Base-by-base conservation (phyloP, 2,113 vertebrate species). In the Sardina pilchardus region DNA sequence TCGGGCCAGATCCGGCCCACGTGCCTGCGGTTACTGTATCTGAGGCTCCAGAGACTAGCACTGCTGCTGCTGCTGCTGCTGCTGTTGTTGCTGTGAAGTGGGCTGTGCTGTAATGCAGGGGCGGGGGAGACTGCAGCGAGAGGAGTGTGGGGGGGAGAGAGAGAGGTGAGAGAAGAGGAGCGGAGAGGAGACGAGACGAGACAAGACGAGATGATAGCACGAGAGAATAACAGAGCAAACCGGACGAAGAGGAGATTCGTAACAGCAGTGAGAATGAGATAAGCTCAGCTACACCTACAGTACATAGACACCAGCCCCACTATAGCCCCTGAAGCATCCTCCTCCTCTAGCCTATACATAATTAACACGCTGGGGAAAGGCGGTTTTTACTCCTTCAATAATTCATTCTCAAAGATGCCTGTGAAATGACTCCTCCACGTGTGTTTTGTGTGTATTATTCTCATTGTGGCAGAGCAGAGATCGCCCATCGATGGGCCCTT, bases 401-500 rank as follows among this genome's bases (percentile, higher is more conserved):
- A 88, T 89, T 88, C 39, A 75, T 82, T 48, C 85, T 86, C 16
- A 53, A 21, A 44, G 21, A 26, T 53, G n/a, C 48, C 16, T 59
- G 14, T 21, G 45, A 16, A n/a, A 67, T 9, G 42, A 42, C 44
- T 67, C 67, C 39, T 42, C n/a, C 16, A 4, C n/a, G 9, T 4
- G 10, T 85, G 48, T 16, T 16, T 3, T 50, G 48, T 80, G 34
- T 53, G 39, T 71, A 26, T 71, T 1, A 14, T 26, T 71, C 9
- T 71, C 63, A 30, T 1, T 71, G n/a, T 71, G n/a, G 30, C 8
- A 30, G 12, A 71, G 34, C 34, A 26, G 8, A 6, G 26, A 16
- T 26, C n/a, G 24, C 24, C 26, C 63, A n/a, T 30, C 30, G 63
- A 5, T 71, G 30, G 6, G 63, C 1, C 63, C 5, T 0, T 5